Evolutionary conservation across 2,113 vertebrate species (phyloP).

Genomic region (Microcebus lehilahytsara): DNA sequence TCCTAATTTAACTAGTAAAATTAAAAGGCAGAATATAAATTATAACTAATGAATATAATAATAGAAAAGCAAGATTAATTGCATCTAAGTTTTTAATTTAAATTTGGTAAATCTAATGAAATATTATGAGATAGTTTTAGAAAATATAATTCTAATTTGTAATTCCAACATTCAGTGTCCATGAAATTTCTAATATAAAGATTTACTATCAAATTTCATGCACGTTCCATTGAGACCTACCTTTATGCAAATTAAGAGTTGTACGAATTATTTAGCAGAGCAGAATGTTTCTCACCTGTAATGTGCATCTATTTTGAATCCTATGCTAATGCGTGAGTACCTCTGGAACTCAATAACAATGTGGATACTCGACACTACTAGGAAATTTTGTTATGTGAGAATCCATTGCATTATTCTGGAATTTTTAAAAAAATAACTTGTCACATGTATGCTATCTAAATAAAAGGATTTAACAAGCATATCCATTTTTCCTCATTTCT

Average conservation of each 20-base stretch:
- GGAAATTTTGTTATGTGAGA: background rate
- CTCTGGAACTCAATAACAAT: background rate
- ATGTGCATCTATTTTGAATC: background rate
- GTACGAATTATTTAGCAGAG: background rate
- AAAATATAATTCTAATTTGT: background rate
- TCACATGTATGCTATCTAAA: background rate
- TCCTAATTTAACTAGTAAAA: constrained; percentile 23
- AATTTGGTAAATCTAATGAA: constrained; percentile 14
- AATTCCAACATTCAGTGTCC: background rate
- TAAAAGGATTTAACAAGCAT: background rate
- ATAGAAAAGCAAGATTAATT: background rate
- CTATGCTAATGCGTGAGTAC: background rate
- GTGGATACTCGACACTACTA: background rate
- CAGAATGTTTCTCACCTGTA: background rate
- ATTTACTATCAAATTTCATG: background rate
- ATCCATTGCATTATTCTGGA: background rate
- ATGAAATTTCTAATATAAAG: background rate
- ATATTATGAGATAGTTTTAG: background rate
- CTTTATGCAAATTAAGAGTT: background rate
- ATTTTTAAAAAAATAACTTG: background rate
- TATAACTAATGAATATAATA: constrained; percentile 4
- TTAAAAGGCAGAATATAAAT: constrained; percentile 8
- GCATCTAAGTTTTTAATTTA: background rate
- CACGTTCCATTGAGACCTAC: background rate
- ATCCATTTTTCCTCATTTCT: background rate